Evolutionary conservation across 2,797 vertebrate species (phyloP).

Genomic region (Nannoperca australis): DNA sequence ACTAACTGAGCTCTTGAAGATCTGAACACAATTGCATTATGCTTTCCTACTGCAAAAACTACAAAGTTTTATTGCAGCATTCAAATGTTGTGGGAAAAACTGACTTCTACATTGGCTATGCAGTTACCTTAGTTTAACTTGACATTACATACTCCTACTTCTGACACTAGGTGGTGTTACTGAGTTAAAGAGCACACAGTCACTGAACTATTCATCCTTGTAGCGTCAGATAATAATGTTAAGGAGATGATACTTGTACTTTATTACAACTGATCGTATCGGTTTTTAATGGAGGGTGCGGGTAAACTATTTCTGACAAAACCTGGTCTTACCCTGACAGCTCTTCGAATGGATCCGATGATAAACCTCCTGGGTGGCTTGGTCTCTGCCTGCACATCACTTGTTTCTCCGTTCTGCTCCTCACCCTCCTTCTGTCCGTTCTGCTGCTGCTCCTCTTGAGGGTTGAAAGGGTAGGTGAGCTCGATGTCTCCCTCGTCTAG

Average conservation of each 20-base stretch:
- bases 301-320: neutral
- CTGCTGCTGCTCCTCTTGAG: constrained; percentile 57
- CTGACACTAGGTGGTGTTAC: constrained; percentile 63
- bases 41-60: no score
- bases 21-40: neutral
- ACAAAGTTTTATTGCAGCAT: no score
- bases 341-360: constrained; percentile 90
- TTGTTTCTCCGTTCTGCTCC: constrained; percentile 11
- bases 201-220: neutral
- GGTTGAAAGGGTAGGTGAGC: constrained; percentile 81
- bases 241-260: neutral
- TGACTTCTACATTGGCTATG: neutral
- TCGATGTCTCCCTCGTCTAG: constrained; percentile 92
- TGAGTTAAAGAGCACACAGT: neutral
- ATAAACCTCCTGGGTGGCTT: constrained; percentile 75
- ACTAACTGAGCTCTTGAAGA: neutral
- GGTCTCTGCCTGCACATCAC: constrained; percentile 31
- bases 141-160: neutral
- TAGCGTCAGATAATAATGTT: neutral
- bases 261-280: neutral
- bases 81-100: neutral
- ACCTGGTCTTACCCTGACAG: constrained; percentile 86
- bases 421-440: constrained; percentile 37
- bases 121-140: neutral
- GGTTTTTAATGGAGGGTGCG: no score